Percentiles rank a stretch among this genome's conserved stretches.
Evolutionary conservation across 2,797 vertebrate species (phyloP).

Genomic region (Myotis vivesi): DNA sequence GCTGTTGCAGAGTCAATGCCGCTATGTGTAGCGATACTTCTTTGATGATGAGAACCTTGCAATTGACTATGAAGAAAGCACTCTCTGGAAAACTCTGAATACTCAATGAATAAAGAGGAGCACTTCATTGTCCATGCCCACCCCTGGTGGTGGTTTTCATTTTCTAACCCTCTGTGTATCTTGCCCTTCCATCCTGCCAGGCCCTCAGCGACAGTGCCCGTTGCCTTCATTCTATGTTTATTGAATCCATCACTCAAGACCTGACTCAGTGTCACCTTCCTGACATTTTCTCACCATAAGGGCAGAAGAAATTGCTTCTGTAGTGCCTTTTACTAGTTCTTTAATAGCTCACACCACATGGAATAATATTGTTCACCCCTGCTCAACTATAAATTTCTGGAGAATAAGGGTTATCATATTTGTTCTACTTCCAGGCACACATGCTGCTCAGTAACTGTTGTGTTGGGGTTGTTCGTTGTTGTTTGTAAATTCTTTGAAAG

Average conservation of each 20-base stretch:
- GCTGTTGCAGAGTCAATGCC: neutral
- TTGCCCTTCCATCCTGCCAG: neutral
- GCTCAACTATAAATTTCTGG: neutral
- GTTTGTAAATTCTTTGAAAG: neutral
- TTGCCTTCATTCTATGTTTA: neutral
- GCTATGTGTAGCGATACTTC: neutral
- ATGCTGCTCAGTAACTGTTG: neutral
- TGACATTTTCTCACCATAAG: neutral
- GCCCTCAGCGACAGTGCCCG: fast-evolving
- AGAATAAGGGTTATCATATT: neutral
- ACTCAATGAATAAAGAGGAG: neutral
- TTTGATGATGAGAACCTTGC: neutral
- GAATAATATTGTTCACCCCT: neutral
- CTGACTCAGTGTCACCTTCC: neutral
- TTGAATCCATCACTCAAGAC: neutral
- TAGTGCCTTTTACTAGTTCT: neutral
- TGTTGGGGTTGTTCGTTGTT: neutral
- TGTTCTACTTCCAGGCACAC: neutral
- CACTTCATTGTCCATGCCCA: too few species aligned
- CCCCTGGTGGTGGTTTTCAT: neutral
- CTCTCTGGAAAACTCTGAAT: neutral
- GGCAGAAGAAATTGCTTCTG: neutral
- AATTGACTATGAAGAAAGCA: neutral
- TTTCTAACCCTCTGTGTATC: neutral
- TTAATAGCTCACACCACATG: neutral